These are phyloP conservation scores for Tribolium madens DNA, from an alignment of 1,140 invertebrate genomes.

Conservation along the genomic window DNA sequence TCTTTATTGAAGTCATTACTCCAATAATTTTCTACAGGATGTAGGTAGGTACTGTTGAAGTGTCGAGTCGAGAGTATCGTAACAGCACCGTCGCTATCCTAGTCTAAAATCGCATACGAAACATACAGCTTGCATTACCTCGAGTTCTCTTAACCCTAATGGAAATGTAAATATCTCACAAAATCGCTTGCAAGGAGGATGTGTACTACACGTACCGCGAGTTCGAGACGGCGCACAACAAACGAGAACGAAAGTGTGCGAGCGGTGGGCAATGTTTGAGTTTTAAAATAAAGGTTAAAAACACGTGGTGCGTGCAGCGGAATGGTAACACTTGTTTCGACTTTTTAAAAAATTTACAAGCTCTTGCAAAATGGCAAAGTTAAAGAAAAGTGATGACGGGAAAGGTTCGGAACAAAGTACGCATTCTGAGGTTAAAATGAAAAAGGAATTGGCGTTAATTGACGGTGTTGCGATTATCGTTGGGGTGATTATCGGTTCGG, in stretches of 20 bases:
- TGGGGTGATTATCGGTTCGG: conserved; percentile 92
- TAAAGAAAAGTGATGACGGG: conserved; percentile 28
- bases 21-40: conserved; percentile 36
- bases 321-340: conserved; percentile 29
- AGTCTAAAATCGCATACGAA: not conserved
- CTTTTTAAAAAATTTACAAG: not conserved
- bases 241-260: conserved; percentile 7
- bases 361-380: conserved; percentile 23
- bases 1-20: conserved; percentile 36
- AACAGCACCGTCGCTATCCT: conserved; percentile 9
- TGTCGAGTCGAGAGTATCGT: conserved; percentile 7
- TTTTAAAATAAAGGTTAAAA: conserved; percentile 34
- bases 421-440: conserved; percentile 72
- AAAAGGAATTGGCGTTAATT: conserved; percentile 88
- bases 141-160: not conserved
- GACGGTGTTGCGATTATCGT: conserved; percentile 94
- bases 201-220: not conserved
- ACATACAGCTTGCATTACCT: not conserved
- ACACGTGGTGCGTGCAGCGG: conserved; percentile 47
- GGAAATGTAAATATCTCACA: not conserved
- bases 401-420: not conserved
- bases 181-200: not conserved
- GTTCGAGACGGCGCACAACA: conserved; percentile 21
- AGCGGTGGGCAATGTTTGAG: conserved; percentile 7
- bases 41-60: not conserved